phyloP scores from a whole-genome alignment of 2,113 vertebrate species.

The Cyanoderma ruficeps region DNA sequence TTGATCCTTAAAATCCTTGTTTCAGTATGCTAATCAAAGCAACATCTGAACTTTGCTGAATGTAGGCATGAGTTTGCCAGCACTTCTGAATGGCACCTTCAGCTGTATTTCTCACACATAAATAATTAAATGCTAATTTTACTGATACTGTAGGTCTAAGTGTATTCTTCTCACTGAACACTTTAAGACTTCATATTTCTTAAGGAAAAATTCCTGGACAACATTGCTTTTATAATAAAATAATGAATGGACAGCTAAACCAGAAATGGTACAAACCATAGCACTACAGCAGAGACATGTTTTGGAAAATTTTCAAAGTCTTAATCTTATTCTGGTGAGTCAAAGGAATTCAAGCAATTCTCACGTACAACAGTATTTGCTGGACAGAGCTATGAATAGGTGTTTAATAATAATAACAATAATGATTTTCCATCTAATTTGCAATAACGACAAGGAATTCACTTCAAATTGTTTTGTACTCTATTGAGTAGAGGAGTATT shows the following conservation, averaged over 20 bases:
- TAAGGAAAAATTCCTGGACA: not conserved
- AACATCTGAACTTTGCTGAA: not conserved
- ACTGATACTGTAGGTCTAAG: not conserved
- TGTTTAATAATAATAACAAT: not conserved
- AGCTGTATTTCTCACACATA: not conserved
- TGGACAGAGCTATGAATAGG: not conserved
- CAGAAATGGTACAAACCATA: not conserved
- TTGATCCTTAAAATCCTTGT: not conserved
- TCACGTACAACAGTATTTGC: not conserved
- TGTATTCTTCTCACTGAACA: not conserved
- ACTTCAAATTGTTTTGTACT: not conserved
- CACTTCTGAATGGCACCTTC: not conserved
- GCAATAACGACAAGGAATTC: not conserved
- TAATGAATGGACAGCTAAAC: not conserved
- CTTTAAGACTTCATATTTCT: not conserved
- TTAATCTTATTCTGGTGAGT: not conserved
- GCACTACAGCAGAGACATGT: not conserved
- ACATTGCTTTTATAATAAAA: not conserved
- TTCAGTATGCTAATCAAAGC: not conserved
- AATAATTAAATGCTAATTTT: not conserved
- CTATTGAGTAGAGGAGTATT: not conserved
- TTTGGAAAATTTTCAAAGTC: not conserved
- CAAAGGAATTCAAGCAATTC: not conserved
- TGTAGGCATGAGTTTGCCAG: not conserved
- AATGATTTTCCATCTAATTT: not conserved